These are phyloP conservation scores for Podargus strigoides DNA, from an alignment of 2,797 vertebrate species.

Conservation along the genomic window DNA sequence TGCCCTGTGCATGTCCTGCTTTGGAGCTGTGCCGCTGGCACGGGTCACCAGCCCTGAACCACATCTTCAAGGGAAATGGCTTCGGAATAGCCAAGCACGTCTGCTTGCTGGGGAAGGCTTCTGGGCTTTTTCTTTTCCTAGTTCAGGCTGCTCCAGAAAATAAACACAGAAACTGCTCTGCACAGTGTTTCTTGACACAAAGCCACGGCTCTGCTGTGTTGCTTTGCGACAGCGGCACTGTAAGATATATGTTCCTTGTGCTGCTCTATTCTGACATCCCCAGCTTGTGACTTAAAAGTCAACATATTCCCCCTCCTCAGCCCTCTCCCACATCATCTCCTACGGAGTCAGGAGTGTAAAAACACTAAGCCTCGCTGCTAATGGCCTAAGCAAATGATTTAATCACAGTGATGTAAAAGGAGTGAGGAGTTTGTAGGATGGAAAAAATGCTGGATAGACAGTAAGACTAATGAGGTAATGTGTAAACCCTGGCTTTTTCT, in stretches of 20 bases:
- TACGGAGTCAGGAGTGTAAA: background rate
- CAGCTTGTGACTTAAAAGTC: background rate
- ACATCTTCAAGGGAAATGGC: rapidly evolving
- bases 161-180: conserved; percentile 17
- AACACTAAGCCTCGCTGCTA: background rate
- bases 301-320: background rate
- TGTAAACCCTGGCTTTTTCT: background rate
- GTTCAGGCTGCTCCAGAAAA: background rate
- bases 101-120: background rate
- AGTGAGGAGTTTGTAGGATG: background rate
- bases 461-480: conserved; percentile 28
- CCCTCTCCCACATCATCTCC: background rate
- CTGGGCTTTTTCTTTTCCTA: background rate
- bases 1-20: background rate
- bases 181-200: conserved; percentile 1
- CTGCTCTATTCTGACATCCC: background rate
- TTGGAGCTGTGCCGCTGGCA: background rate
- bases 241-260: background rate
- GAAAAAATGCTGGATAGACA: conserved; percentile 35
- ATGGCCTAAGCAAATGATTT: conserved; percentile 5
- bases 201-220: background rate
- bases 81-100: background rate
- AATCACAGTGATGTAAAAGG: conserved; percentile 9
- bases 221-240: background rate
- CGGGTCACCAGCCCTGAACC: background rate